phyloP scores from a whole-genome alignment of 2,888 invertebrate genomes.

The Herminia tarsipennalis region DNA sequence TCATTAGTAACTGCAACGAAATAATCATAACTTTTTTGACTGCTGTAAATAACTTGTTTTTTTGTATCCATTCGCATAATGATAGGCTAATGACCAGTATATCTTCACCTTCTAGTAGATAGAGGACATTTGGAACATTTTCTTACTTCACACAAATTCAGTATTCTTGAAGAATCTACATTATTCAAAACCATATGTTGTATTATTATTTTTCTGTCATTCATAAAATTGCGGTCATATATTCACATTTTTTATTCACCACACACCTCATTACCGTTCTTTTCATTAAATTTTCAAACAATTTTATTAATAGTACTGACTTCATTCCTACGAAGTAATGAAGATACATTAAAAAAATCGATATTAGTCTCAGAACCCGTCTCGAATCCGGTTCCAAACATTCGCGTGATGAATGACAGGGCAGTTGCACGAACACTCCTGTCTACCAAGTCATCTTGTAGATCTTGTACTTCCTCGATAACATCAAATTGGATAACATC shows the following conservation, averaged over 20 bases:
- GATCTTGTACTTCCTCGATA: slow-evolving; percentile 33
- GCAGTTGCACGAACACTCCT: slow-evolving; percentile 66
- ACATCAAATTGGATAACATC: slow-evolving; percentile 20
- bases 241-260: slow-evolving; percentile 1
- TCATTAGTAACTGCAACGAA: no score
- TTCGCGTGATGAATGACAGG: slow-evolving; percentile 82
- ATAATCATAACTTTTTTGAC: no score
- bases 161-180: no score
- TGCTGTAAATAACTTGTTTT: no score
- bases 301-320: slow-evolving; percentile 50
- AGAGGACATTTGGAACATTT: no score
- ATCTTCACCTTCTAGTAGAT: no score
- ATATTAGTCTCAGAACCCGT: slow-evolving; percentile 64
- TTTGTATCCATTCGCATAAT: no score
- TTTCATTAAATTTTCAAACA: slow-evolving; percentile 22
- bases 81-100: no score
- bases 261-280: slow-evolving; percentile 17
- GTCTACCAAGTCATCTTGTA: slow-evolving; percentile 43
- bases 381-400: slow-evolving; percentile 75
- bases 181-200: no score
- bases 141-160: no score
- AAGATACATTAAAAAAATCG: slow-evolving; percentile 63
- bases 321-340: slow-evolving; percentile 57
- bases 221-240: no score
- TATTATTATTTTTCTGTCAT: no score